Conservation (phyloP, 2,888 invertebrate genomes). For the Heterodera filipjevi region DNA sequence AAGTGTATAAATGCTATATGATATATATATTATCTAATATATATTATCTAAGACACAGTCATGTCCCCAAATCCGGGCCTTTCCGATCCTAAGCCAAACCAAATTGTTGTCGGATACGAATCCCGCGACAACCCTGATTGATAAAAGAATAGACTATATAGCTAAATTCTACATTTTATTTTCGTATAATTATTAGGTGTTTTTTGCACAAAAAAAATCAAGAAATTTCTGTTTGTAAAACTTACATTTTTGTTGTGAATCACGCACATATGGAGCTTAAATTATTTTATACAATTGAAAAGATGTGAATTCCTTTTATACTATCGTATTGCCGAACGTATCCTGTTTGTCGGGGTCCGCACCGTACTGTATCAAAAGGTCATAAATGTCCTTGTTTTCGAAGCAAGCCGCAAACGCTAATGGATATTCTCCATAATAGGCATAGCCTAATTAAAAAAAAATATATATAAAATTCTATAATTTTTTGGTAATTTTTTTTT, state of each 20-base stretch:
- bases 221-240: constrained; percentile 26
- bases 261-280: constrained; percentile 97
- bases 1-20: no score
- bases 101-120: no score
- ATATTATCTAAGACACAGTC: no score
- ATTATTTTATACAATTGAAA: background rate
- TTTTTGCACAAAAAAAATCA: background rate
- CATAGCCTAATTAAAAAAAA: constrained; percentile 73
- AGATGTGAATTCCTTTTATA: background rate
- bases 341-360: constrained; percentile 94
- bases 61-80: no score
- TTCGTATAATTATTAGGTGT: background rate
- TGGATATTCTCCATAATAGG: constrained; percentile 95
- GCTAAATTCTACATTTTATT: no score
- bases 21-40: no score
- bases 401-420: constrained; percentile 96
- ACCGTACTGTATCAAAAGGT: constrained; percentile 78
- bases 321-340: constrained; percentile 85
- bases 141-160: no score
- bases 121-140: no score
- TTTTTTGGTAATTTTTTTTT: background rate
- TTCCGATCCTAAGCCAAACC: no score
- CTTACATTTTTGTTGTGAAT: constrained; percentile 91
- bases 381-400: constrained; percentile 94
- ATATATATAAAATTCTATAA: background rate